Conservation (phyloP, 2,113 vertebrate genomes). For the Petroica traversi region DNA sequence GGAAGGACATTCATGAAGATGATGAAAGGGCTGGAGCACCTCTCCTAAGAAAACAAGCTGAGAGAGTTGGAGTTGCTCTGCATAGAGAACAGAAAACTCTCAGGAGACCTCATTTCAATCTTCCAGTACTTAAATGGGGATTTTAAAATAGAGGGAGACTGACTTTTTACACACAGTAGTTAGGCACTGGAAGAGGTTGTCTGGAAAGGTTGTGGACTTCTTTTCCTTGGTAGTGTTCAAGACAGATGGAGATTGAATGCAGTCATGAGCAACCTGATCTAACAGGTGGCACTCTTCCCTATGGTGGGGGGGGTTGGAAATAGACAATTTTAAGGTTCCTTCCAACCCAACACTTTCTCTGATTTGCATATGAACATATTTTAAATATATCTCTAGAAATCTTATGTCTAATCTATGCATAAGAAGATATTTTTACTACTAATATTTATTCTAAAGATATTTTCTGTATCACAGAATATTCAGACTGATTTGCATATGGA, state of each 20-base stretch:
- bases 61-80: background rate
- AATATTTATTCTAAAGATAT: background rate
- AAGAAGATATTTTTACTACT: background rate
- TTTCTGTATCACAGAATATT: background rate
- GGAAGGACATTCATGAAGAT: background rate
- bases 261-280: background rate
- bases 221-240: background rate
- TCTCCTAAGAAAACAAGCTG: background rate
- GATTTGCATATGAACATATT: background rate
- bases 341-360: background rate
- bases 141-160: background rate
- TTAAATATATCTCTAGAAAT: background rate
- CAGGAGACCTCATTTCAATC: fast-evolving
- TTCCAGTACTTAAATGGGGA: background rate
- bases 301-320: fast-evolving
- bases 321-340: background rate
- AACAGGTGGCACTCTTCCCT: background rate
- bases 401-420: background rate
- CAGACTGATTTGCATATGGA: background rate
- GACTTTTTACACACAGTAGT: background rate
- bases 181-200: background rate
- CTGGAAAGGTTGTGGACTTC: background rate
- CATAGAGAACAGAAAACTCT: background rate
- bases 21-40: no score
- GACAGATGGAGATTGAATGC: fast-evolving